These are phyloP conservation scores for Habrosyne pyritoides DNA, from an alignment of 2,888 invertebrate genomes.

Conservation along the genomic window DNA sequence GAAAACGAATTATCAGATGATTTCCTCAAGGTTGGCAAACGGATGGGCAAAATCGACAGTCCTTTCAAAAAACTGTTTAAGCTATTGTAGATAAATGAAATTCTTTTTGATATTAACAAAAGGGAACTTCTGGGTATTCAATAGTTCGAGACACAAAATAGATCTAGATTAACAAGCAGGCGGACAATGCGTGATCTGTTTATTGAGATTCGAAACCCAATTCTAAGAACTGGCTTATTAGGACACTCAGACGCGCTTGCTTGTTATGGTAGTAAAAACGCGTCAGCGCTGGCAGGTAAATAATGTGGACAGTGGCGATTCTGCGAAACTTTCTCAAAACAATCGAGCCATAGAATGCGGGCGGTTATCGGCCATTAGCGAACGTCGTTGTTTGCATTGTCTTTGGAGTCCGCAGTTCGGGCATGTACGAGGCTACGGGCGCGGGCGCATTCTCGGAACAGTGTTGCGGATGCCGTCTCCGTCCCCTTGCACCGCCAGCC, in stretches of 20 bases:
- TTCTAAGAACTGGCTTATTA: too few species aligned
- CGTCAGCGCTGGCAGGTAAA: constrained; percentile 1
- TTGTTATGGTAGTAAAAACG: background rate
- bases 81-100: background rate
- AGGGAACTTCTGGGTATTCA: background rate
- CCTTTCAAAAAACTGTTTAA: background rate
- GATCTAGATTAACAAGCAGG: background rate
- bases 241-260: background rate
- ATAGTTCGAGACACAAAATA: background rate
- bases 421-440: too few species aligned
- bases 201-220: background rate
- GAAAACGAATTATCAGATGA: too few species aligned
- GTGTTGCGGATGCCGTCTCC: constrained; percentile 6
- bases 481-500: constrained; percentile 6
- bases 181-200: background rate
- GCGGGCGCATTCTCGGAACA: constrained; percentile 13
- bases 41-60: background rate
- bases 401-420: constrained; percentile 17
- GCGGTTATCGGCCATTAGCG: constrained; percentile 8
- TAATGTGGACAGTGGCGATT: constrained; percentile 11
- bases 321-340: constrained; percentile 24
- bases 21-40: too few species aligned
- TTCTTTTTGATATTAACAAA: background rate
- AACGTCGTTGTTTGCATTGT: constrained; percentile 10
- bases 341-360: constrained; percentile 24